These are phyloP conservation scores for Phycodurus eques DNA, from an alignment of 2,113 vertebrate species.

Conservation along the genomic window DNA sequence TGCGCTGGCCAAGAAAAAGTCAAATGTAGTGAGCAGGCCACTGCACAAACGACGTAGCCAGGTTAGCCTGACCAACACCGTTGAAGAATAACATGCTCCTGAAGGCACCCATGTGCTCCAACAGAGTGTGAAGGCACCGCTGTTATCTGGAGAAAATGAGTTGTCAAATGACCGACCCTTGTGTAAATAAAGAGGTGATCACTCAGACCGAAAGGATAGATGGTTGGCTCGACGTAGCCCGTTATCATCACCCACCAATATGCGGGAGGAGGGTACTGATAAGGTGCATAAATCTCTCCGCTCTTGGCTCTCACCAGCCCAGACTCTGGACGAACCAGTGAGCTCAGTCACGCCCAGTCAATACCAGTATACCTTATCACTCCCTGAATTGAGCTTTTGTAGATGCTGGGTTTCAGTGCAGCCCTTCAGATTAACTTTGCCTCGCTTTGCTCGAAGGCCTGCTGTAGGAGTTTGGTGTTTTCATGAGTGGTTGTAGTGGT, in stretches of 20 bases:
- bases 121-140: neutral
- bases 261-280: neutral
- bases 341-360: neutral
- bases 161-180: neutral
- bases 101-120: neutral
- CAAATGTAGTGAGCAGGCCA: neutral
- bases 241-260: neutral
- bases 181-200: neutral
- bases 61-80: neutral
- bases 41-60: neutral
- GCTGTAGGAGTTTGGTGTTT: too few relatives aligned
- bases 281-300: neutral
- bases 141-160: neutral
- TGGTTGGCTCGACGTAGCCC: neutral
- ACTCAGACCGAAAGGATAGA: neutral
- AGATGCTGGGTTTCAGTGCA: too few relatives aligned
- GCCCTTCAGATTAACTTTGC: too few relatives aligned
- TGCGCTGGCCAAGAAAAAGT: neutral
- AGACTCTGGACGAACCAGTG: neutral
- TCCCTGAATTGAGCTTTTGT: too few relatives aligned
- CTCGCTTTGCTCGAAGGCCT: too few relatives aligned
- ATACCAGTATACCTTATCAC: too few relatives aligned
- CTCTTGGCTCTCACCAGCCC: neutral
- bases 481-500: too few relatives aligned
- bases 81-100: neutral